phyloP scores from a whole-genome alignment of 2,797 vertebrate species.

The Hippocampus kuda region DNA sequence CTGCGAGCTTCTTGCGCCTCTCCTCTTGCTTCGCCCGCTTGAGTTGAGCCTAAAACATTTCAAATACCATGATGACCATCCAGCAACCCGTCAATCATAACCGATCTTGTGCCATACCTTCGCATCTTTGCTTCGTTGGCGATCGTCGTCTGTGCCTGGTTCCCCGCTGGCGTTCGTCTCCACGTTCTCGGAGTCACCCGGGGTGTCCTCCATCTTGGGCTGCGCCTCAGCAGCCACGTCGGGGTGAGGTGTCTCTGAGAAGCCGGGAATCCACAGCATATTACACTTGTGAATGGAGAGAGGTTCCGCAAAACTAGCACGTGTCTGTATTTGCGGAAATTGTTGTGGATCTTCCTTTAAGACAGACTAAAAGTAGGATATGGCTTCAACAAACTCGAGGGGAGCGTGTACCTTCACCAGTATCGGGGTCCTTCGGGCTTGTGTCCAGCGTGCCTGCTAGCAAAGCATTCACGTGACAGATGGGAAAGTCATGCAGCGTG shows the following conservation, averaged over 20 bases:
- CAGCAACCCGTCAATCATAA: not conserved
- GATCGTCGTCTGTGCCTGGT: slow-evolving; percentile 46
- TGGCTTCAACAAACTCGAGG: too few relatives aligned
- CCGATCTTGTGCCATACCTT: slow-evolving; percentile 62
- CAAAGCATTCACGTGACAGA: slow-evolving; percentile 83
- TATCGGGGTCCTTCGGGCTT: slow-evolving; percentile 37
- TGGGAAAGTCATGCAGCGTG: slow-evolving; percentile 84
- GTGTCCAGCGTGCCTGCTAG: slow-evolving; percentile 74
- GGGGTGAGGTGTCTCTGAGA: slow-evolving; percentile 37
- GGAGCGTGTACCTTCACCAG: slow-evolving; percentile 22
- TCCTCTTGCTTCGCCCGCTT: slow-evolving; percentile 80
- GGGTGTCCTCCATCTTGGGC: slow-evolving; percentile 27
- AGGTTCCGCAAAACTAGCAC: too few relatives aligned
- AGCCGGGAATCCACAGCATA: not conserved
- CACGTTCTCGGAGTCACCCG: slow-evolving; percentile 40
- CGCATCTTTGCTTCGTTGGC: slow-evolving; percentile 61
- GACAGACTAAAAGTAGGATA: too few relatives aligned
- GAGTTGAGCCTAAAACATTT: slow-evolving; percentile 67
- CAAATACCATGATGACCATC: not conserved
- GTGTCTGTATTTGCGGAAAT: too few relatives aligned
- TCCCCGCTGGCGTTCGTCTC: slow-evolving; percentile 40
- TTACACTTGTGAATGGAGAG: not conserved
- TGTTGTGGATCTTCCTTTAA: too few relatives aligned
- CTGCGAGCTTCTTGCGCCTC: slow-evolving; percentile 75
- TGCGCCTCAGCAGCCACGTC: slow-evolving; percentile 29